phyloP scores from a whole-genome alignment of 2,888 invertebrate species.

The Sinhomidia bicolor region DNA sequence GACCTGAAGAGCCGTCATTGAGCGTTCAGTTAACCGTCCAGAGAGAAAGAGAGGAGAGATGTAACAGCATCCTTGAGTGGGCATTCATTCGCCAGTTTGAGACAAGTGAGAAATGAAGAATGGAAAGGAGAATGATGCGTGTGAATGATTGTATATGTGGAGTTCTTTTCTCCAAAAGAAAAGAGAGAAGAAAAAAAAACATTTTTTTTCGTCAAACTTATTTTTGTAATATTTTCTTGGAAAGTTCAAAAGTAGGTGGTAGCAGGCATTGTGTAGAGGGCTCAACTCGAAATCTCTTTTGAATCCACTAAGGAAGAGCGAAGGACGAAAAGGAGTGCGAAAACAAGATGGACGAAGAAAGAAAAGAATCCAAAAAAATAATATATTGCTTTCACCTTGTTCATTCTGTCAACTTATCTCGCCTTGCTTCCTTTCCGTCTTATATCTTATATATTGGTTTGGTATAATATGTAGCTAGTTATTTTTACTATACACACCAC shows the following conservation, averaged over 20 bases:
- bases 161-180: neutral
- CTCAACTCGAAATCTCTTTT: constrained; percentile 44
- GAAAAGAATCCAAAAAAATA: constrained; percentile 46
- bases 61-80: constrained; percentile 62
- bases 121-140: constrained; percentile 56
- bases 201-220: neutral
- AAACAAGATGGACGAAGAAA: constrained; percentile 41
- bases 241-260: constrained; percentile 18
- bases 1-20: neutral
- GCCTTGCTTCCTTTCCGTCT: constrained; percentile 38
- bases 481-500: neutral
- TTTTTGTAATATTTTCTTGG: constrained; percentile 7
- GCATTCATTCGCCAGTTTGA: constrained; percentile 48
- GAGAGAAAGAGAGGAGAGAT: constrained; percentile 29
- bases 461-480: too few species aligned
- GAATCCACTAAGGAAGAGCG: constrained; percentile 28
- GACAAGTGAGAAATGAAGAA: constrained; percentile 72
- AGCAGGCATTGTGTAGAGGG: constrained; percentile 4
- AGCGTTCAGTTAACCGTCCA: constrained; percentile 1
- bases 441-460: too few species aligned
- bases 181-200: too few species aligned
- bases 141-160: constrained; percentile 19
- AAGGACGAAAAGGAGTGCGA: neutral
- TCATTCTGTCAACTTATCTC: constrained; percentile 69
- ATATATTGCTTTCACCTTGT: constrained; percentile 72